phyloP scores from a whole-genome alignment of 2,797 vertebrate species.

The Ambastaia sidthimunki region DNA sequence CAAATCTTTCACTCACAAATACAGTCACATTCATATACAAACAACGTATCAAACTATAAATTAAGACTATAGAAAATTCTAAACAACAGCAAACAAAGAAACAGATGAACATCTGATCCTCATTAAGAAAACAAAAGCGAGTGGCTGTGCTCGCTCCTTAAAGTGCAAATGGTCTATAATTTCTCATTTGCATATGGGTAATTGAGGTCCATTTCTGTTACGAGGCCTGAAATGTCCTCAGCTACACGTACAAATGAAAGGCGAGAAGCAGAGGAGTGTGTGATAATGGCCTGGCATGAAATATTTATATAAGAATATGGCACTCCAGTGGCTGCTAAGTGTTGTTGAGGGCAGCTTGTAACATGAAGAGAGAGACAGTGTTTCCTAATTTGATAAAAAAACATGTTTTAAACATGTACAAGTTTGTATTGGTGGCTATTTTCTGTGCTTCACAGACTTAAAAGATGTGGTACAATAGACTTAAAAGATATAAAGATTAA shows the following conservation, averaged over 20 bases:
- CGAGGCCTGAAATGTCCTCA: conserved; percentile 43
- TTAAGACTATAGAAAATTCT: conserved; percentile 33
- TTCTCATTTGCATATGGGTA: conserved; percentile 55
- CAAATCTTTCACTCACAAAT: not conserved
- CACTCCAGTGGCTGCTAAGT: conserved; percentile 51
- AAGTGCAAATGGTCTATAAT: conserved; percentile 59
- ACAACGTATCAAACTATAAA: conserved; percentile 31
- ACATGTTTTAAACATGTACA: not conserved
- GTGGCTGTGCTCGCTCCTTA: conserved; percentile 45
- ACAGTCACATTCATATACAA: not conserved
- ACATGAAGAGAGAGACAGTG: conserved; percentile 26
- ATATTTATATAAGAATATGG: conserved; percentile 49
- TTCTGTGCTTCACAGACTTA: not conserved
- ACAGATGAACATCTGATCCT: conserved; percentile 15
- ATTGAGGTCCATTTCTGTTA: conserved; percentile 52
- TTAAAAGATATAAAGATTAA: no score
- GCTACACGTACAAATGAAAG: conserved; percentile 38
- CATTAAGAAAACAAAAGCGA: conserved; percentile 37
- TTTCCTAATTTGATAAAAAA: conserved; percentile 8
- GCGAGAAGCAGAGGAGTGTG: conserved; percentile 27
- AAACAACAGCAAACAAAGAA: not conserved
- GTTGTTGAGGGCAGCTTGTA: conserved; percentile 36
- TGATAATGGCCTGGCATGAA: conserved; percentile 51
- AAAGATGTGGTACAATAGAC: no score
- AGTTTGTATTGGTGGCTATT: not conserved